phyloP scores from a whole-genome alignment of 2,113 vertebrate species.

The Chunga burmeisteri region DNA sequence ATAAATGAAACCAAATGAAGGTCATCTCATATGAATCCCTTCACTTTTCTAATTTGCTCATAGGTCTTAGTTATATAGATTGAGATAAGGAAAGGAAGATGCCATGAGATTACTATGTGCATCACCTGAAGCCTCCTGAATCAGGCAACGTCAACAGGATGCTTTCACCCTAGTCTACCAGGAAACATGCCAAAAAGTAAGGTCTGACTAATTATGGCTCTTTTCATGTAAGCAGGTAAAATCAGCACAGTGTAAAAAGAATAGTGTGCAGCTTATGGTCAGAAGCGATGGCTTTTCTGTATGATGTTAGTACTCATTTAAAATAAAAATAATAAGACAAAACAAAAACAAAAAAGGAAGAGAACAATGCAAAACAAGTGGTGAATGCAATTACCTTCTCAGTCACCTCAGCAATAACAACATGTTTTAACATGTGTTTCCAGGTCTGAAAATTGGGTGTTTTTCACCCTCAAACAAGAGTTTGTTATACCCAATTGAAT shows the following conservation, averaged over 20 bases:
- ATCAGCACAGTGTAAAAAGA: constrained; percentile 36
- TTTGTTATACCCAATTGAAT: not conserved
- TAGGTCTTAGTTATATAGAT: not conserved
- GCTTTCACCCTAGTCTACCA: constrained; percentile 25
- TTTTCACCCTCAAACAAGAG: not conserved
- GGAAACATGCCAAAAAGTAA: constrained; percentile 37
- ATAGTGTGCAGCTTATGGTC: not conserved
- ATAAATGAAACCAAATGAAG: constrained; percentile 42
- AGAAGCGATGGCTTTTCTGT: not conserved
- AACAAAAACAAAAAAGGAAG: not conserved
- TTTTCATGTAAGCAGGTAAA: constrained; percentile 37
- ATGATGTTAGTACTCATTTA: not conserved
- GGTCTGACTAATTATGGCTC: constrained; percentile 43
- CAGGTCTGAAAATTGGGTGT: not conserved
- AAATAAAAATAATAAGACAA: not conserved
- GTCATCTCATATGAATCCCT: not conserved
- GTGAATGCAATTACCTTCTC: not conserved
- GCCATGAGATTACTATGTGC: not conserved
- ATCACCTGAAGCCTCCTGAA: not conserved
- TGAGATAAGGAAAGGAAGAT: constrained; percentile 13
- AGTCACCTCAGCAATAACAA: not conserved
- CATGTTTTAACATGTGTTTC: not conserved
- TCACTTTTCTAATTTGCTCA: constrained; percentile 21
- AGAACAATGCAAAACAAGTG: not conserved
- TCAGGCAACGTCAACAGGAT: not conserved